Conservation (phyloP, 2,113 vertebrate genomes). For the Corythoichthys intestinalis region DNA sequence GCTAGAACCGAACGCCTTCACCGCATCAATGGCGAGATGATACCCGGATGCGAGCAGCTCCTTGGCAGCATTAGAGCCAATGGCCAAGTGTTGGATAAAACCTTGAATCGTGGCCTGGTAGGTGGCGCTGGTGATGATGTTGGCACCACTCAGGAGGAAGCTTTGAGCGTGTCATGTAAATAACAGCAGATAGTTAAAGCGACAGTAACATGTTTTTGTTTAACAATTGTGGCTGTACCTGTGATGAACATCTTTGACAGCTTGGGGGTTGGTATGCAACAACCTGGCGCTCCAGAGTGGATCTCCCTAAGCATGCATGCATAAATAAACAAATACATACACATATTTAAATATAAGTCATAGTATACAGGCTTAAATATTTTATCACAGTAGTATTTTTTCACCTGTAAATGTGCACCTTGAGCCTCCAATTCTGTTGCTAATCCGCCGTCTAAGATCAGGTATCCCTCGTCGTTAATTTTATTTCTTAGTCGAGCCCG, state of each 20-base stretch:
- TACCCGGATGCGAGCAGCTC: slow-evolving; percentile 72
- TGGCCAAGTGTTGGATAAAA: slow-evolving; percentile 63
- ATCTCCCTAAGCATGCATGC: slow-evolving; percentile 65
- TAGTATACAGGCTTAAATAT: background rate
- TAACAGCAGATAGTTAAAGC: background rate
- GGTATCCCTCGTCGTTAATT: slow-evolving; percentile 26
- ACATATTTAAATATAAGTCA: background rate
- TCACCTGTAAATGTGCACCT: slow-evolving; percentile 70
- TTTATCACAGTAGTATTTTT: background rate
- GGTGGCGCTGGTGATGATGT: slow-evolving; percentile 75
- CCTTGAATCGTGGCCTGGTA: slow-evolving; percentile 79
- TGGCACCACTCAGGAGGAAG: slow-evolving; percentile 73
- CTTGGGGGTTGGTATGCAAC: slow-evolving; percentile 72
- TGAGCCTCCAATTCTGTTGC: slow-evolving; percentile 75
- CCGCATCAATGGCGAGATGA: slow-evolving; percentile 67
- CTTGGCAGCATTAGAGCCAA: slow-evolving; percentile 61
- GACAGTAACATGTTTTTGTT: background rate
- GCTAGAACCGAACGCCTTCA: slow-evolving; percentile 44
- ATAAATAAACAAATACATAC: too few species aligned
- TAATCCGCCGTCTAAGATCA: slow-evolving; percentile 75
- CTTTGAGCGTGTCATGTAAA: slow-evolving; percentile 35
- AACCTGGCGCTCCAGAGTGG: slow-evolving; percentile 79
- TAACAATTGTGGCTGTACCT: slow-evolving; percentile 48
- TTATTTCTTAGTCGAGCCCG: slow-evolving; percentile 10
- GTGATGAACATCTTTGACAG: slow-evolving; percentile 71